Base-by-base conservation (phyloP, 2,797 vertebrate genomes). In the Eutrigla gurnardus region DNA sequence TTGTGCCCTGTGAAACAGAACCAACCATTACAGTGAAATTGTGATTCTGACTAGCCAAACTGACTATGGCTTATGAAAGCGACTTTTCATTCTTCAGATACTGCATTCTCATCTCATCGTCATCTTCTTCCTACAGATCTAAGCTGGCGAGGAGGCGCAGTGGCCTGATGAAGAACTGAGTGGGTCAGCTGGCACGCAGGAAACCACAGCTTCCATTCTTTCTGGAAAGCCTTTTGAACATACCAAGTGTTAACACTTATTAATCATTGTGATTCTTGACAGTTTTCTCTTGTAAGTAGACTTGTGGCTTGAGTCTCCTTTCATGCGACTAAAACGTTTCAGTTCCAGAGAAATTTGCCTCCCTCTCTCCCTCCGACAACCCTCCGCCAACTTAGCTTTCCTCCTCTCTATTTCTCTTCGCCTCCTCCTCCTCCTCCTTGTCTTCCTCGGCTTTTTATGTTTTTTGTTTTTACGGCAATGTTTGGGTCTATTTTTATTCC, bases 61-160 rank as follows among this genome's bases (percentile, higher is more conserved):
- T 10, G 11, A 52, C 58, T 43, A 25, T 32, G 40, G 58, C 58
- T 60, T 43, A 40, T 43, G 58, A 43, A 10, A 45, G n/a, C 13
- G 4, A 14, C 36, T 39, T 25, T 0, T 1, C n/a, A 1, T 13
- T 11, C 43, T 39, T 15, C 18, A 42, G 12, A 40, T 60, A 18
- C n/a, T 7, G 25, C 6, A 1, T n/a, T 53, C 52, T 69, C n/a
- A 7, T 69, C 32, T 83, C 13, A 17, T 43, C 54, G 36, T 8
- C 61, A 14, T 68, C 67, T 46, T 7, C 5, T 70, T 65, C 53
- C 3, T 81, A 36, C 87, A 99, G 98, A 95, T 99, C 98, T 3
- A 99, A 99, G 89, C 93, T 98, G 81, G 96, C 98, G 52, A 96
- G 97, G 85, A 96, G 97, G 86, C 96, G 97, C 92, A 95, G 95